These are phyloP conservation scores for Clistopyga incitator DNA, from an alignment of 2,888 invertebrate species.

Conservation along the genomic window DNA sequence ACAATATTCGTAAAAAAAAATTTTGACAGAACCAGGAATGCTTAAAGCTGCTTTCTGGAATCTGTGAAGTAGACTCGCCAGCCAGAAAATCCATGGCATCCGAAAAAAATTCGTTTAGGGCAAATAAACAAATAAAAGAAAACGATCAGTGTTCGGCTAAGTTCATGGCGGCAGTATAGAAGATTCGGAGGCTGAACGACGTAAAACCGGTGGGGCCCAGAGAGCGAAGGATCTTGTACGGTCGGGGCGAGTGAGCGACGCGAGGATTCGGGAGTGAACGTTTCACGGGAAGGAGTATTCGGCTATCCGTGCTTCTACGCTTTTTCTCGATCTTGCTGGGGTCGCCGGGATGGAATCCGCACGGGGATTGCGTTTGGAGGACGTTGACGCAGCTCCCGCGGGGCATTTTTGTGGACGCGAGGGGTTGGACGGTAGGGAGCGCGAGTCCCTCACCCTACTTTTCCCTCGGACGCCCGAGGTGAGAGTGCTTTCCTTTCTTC, in stretches of 20 bases:
- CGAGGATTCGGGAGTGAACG: slow-evolving; percentile 64
- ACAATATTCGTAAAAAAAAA: too few relatives aligned
- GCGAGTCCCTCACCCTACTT: slow-evolving; percentile 43
- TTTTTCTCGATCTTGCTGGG: slow-evolving; percentile 57
- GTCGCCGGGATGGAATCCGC: slow-evolving; percentile 51
- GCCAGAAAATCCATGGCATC: not conserved
- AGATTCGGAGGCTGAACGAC: slow-evolving; percentile 6
- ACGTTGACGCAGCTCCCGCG: slow-evolving; percentile 83
- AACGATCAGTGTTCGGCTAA: slow-evolving; percentile 8
- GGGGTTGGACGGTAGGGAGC: slow-evolving; percentile 66
- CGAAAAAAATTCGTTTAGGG: not conserved
- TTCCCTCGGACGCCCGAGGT: slow-evolving; percentile 58
- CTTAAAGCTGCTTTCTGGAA: not conserved
- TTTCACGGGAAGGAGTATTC: slow-evolving; percentile 65
- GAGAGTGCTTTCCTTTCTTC: slow-evolving; percentile 60
- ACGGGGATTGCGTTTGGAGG: slow-evolving; percentile 70
- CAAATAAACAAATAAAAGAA: slow-evolving; percentile 5
- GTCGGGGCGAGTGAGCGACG: slow-evolving; percentile 61
- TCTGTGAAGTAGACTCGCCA: not conserved
- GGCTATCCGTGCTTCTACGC: slow-evolving; percentile 65
- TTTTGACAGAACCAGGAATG: too few relatives aligned
- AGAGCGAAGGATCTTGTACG: slow-evolving; percentile 54
- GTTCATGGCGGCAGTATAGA: not conserved
- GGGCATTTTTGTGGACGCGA: slow-evolving; percentile 81
- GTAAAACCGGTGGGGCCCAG: slow-evolving; percentile 20